phyloP scores from a whole-genome alignment of 1,140 invertebrate genomes.

The Andrena cerasifolii region DNA sequence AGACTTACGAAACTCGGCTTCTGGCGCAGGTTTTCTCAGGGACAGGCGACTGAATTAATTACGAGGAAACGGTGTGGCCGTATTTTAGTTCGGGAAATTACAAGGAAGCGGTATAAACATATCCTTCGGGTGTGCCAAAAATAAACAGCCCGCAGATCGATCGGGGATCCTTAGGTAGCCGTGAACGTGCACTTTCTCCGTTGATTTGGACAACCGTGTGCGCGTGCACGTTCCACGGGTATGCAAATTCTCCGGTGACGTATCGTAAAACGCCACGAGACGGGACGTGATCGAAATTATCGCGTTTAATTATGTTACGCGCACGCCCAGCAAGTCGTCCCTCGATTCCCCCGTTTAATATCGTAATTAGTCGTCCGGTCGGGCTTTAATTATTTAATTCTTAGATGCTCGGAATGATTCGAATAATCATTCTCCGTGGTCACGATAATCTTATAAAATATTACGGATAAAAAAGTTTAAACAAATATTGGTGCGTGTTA shows the following conservation, averaged over 20 bases:
- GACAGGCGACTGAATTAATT: too few relatives aligned
- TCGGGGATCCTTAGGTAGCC: neutral
- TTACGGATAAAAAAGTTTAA: too few relatives aligned
- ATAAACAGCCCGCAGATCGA: neutral
- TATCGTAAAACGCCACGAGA: constrained; percentile 1
- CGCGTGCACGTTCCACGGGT: neutral
- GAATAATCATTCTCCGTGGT: neutral
- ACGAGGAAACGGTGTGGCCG: too few relatives aligned
- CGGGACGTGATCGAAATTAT: neutral
- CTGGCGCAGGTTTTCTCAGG: too few relatives aligned
- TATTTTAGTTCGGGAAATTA: too few relatives aligned
- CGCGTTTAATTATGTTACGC: neutral
- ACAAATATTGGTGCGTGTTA: neutral
- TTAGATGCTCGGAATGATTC: neutral
- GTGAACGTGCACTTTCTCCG: constrained; percentile 1
- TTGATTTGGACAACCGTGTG: neutral
- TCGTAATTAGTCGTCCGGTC: neutral
- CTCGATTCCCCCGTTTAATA: neutral
- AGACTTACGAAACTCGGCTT: too few relatives aligned
- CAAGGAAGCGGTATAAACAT: neutral
- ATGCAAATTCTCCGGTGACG: neutral
- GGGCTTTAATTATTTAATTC: neutral
- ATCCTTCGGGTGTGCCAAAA: neutral
- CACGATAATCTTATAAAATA: too few relatives aligned
- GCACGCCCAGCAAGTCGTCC: too few relatives aligned